These are phyloP conservation scores for Delichon dasypus DNA, from an alignment of 2,797 vertebrate genomes.

Conservation along the genomic window DNA sequence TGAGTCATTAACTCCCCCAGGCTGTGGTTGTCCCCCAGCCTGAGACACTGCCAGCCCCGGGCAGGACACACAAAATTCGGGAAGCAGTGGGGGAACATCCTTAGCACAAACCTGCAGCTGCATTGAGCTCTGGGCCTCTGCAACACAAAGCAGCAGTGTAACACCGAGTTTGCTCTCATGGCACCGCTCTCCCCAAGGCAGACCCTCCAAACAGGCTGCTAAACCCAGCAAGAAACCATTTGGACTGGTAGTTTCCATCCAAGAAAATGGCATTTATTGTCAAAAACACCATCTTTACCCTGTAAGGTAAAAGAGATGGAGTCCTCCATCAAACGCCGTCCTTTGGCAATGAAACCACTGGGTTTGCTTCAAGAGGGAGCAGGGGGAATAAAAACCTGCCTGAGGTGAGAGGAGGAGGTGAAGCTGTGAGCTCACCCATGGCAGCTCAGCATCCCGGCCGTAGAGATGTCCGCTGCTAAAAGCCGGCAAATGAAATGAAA, in stretches of 20 bases:
- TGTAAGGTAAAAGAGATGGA: neutral
- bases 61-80: neutral
- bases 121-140: rapidly evolving
- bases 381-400: neutral
- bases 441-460: rapidly evolving
- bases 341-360: neutral
- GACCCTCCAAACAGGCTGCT: neutral
- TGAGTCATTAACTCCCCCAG: neutral
- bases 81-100: neutral
- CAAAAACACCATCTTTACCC: rapidly evolving
- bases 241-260: neutral
- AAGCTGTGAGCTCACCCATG: neutral
- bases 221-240: neutral
- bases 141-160: neutral
- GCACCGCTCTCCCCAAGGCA: neutral
- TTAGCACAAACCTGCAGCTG: neutral
- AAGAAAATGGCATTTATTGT: neutral
- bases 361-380: neutral
- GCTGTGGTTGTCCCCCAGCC: neutral
- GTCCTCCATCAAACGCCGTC: neutral
- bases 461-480: neutral
- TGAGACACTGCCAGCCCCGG: neutral
- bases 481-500: neutral
- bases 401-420: neutral
- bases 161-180: neutral